Evolutionary conservation across 1,140 invertebrate genomes (phyloP), one percentile per base, ranked within the genome.

Genomic region (Spodoptera litura): DNA sequence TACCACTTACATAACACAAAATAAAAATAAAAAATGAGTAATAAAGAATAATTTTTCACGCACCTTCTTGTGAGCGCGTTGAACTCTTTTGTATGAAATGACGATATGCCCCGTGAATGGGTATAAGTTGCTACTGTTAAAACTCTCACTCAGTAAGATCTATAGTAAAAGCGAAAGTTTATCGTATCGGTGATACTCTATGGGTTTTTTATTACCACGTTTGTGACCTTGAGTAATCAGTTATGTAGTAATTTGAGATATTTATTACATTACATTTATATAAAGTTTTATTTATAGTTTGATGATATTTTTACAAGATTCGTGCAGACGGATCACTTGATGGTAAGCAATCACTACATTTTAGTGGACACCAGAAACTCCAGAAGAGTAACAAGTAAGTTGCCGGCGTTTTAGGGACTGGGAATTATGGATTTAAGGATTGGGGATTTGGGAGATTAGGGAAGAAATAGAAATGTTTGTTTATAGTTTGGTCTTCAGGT

Each of bases 61-160:
- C 20, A 68, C 64, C 11, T 68, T 68, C 27, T 25, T 3, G 20
- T 31, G 20, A 51, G 68, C 81, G 81, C 83, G 83, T 84, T 82
- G 83, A 84, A 81, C 49, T 84, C 83, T 84, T 84, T 84, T 81
- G 76, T 82, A 79, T 58, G 61, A 62, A 6, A 44, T n/a, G 20
- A 64, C 27, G 59, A 12, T 51, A 20, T 5, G 27, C 1, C n/a
- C 10, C 44, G 3, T 15, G 62, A 78, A 70, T 44, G 53, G 35
- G 13, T n/a, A 68, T 12, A 20, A 70, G 52, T 31, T 5, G 44
- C 51, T 25, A 68, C 53, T 53, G 49, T 59, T 13, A 49, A 27
- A 56, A 64, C 68, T 76, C 49, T 76, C 51, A 76, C 56, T 64
- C 27, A 44, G 20, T 13, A 13, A 52, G 13, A 27, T 71, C 55